Evolutionary conservation across 1,140 invertebrate species (phyloP).

Genomic region (Condylostylus longicornis): DNA sequence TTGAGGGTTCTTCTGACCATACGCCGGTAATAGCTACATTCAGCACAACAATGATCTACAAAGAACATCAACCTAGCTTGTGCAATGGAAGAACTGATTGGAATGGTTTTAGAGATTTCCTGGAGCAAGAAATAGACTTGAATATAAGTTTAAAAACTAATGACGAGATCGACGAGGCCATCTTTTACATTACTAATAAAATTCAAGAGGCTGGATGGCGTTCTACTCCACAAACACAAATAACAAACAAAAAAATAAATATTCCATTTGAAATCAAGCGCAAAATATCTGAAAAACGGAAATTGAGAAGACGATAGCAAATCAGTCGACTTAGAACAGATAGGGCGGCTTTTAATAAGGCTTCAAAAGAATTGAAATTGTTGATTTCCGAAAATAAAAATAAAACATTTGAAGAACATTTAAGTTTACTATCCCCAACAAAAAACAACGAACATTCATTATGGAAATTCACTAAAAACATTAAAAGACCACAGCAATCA

Average conservation of each 20-base stretch:
- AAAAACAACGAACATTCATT: slow-evolving; percentile 5
- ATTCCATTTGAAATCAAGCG: slow-evolving; percentile 7
- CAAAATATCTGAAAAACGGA: slow-evolving; percentile 5
- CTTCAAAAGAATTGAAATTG: too few species aligned
- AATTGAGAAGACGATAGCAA: too few species aligned
- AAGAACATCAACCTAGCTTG: too few species aligned
- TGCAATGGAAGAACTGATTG: too few species aligned
- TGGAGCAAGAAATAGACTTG: too few species aligned
- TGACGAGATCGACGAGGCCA: slow-evolving; percentile 4
- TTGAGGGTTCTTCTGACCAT: slow-evolving; percentile 9
- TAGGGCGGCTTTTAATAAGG: too few species aligned
- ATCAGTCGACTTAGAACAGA: too few species aligned
- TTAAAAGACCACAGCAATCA: slow-evolving; percentile 7
- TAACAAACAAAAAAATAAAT: too few species aligned
- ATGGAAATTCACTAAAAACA: slow-evolving; percentile 6
- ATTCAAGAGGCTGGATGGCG: slow-evolving; percentile 14
- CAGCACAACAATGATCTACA: slow-evolving; percentile 6
- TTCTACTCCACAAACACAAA: too few species aligned
- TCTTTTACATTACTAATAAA: slow-evolving; percentile 11
- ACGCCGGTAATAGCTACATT: slow-evolving; percentile 8
- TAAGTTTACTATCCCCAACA: slow-evolving; percentile 5
- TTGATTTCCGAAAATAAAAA: slow-evolving; percentile 5
- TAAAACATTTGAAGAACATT: slow-evolving; percentile 2
- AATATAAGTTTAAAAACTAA: slow-evolving; percentile 5
- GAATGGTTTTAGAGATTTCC: too few species aligned